Conservation (phyloP, 2,888 invertebrate genomes). For the Calliopum simillimum region DNA sequence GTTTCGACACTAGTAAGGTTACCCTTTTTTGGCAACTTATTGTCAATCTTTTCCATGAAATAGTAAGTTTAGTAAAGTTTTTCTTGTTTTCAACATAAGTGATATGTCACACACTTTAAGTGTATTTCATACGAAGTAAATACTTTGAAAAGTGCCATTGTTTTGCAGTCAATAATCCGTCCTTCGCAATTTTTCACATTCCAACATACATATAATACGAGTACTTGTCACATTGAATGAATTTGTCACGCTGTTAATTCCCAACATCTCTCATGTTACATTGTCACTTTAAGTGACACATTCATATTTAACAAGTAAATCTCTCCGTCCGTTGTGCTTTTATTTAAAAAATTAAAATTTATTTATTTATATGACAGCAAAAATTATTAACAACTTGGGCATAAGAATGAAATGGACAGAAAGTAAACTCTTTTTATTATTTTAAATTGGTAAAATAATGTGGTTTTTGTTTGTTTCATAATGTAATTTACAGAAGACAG, state of each 20-base stretch:
- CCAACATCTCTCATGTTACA: background rate
- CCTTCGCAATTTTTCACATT: constrained; percentile 35
- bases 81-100: no score
- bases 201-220: no score
- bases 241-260: constrained; percentile 1
- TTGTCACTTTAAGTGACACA: constrained; percentile 22
- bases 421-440: background rate
- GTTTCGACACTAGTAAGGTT: no score
- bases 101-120: no score
- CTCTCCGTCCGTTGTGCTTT: constrained; percentile 1
- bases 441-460: background rate
- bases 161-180: no score
- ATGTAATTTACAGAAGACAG: constrained; percentile 55
- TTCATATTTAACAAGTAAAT: background rate
- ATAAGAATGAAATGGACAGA: background rate
- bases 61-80: no score
- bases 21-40: no score
- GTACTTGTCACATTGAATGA: constrained; percentile 1
- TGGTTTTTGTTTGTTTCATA: background rate
- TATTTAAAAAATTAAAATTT: constrained; percentile 3
- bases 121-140: no score
- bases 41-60: no score
- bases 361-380: background rate
- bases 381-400: background rate
- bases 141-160: no score